phyloP scores from a whole-genome alignment of 2,797 vertebrate species.

The Phrynocephalus guinanensis region DNA sequence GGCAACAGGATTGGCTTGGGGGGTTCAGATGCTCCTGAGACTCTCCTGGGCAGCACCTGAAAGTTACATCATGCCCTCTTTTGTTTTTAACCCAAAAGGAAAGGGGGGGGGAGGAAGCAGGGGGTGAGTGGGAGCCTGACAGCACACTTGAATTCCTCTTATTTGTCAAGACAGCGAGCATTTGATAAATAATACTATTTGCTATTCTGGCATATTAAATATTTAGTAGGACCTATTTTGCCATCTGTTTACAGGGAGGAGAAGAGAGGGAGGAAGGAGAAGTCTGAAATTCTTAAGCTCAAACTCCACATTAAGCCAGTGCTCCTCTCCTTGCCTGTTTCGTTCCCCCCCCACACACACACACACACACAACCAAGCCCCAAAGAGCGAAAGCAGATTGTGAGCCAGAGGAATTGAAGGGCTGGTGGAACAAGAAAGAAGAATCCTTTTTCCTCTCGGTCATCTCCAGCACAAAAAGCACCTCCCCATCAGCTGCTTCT shows the following conservation, averaged over 20 bases:
- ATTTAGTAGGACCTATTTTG: conserved; percentile 21
- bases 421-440: neutral
- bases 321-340: neutral
- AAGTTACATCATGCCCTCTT: neutral
- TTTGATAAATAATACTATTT: conserved; percentile 38
- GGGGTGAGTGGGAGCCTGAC: neutral
- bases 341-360: too few species aligned
- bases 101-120: neutral
- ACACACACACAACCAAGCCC: neutral
- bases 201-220: conserved; percentile 27
- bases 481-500: neutral
- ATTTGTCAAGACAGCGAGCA: neutral
- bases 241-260: neutral
- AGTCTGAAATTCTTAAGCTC: neutral
- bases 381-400: neutral
- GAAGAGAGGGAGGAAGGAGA: neutral
- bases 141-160: neutral
- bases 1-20: neutral
- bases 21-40: neutral
- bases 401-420: neutral
- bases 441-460: neutral
- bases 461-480: neutral
- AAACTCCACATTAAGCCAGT: neutral
- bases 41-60: neutral
- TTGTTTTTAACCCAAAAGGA: neutral